These are phyloP conservation scores for Selene dorsalis DNA, from an alignment of 2,797 vertebrate species.

Conservation along the genomic window DNA sequence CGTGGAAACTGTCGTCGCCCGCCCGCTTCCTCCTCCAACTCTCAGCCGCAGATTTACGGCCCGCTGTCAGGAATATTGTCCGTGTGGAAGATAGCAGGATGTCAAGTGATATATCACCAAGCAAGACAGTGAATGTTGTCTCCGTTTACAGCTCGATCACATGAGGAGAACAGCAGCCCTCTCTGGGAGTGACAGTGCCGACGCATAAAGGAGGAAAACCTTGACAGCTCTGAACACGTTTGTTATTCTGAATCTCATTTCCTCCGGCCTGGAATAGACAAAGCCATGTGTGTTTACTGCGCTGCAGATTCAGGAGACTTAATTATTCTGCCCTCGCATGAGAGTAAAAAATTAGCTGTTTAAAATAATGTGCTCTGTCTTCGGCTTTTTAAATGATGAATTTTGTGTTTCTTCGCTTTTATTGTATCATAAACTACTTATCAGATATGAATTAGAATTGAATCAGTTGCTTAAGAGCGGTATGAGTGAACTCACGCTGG, in stretches of 20 bases:
- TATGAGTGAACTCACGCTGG: neutral
- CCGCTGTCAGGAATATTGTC: conserved; percentile 55
- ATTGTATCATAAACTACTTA: neutral
- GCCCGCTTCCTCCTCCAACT: conserved; percentile 54
- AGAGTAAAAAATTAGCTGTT: neutral
- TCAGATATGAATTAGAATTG: neutral
- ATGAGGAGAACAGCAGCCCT: conserved; percentile 38
- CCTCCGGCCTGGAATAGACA: neutral
- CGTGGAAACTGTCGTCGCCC: conserved; percentile 55
- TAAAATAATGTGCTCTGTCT: neutral
- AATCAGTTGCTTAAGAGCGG: neutral
- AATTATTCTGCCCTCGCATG: neutral
- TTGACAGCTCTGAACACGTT: conserved; percentile 10
- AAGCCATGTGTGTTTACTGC: neutral
- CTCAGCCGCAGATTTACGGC: conserved; percentile 70
- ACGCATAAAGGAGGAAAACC: neutral
- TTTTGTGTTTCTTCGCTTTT: neutral
- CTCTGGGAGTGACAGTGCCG: conserved; percentile 7
- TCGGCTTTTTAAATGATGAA: neutral
- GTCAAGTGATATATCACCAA: conserved; percentile 57
- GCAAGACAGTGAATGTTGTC: conserved; percentile 60
- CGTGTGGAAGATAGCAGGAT: conserved; percentile 21
- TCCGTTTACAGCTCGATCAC: conserved; percentile 57
- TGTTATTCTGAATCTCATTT: conserved; percentile 13
- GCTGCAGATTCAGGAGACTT: neutral